Base-by-base conservation (phyloP, 1,140 invertebrate genomes). In the Aphidius ervi region DNA sequence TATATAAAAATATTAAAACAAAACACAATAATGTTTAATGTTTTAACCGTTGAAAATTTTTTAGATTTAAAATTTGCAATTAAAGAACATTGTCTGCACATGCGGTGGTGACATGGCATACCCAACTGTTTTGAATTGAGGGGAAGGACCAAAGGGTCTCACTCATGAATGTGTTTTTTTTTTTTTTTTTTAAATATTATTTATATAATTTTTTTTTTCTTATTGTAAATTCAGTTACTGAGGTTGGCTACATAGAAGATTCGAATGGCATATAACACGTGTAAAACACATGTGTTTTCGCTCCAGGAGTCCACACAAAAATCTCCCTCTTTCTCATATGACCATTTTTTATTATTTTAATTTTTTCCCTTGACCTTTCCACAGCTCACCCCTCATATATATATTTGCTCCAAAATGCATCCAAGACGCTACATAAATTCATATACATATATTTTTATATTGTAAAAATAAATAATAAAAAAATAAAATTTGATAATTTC, bases 201-300 rank as follows among this genome's bases (percentile, higher is more conserved):
- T 31, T 31, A 31, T 31, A 16, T 16, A 16, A 16, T 31, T 31
- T 31, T 31, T 31, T 31, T 31, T 31, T 31, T 31, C 23, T 31
- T 4, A 31, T 31, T 31, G 23, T 16, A 16, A 16, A 16, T 16
- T 16, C 37, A 41, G n/a, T 58, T 40, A 40, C n/a, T 59, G 50
- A 41, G 50, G 31, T 7, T 53, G 40, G 37, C 39, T 53, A 53
- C 10, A 40, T 39, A 42, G 43, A 42, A 49, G 16, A 31, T 20
- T 47, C 48, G 10, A 59, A 48, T 59, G 48, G 57, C 23, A 41
- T 50, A 37, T 39, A 23, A 65, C 68, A 70, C 66, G 63, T 70
- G 68, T 58, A 64, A 68, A 61, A 63, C 68, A 70, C 64, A 68
- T 70, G 68, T 59, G 67, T 62, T 66, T 62, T 58, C 56, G 61